Evolutionary conservation across 2,888 invertebrate species (phyloP), one percentile per base, ranked within the genome.

Genomic region (Prionchulus punctatus): DNA sequence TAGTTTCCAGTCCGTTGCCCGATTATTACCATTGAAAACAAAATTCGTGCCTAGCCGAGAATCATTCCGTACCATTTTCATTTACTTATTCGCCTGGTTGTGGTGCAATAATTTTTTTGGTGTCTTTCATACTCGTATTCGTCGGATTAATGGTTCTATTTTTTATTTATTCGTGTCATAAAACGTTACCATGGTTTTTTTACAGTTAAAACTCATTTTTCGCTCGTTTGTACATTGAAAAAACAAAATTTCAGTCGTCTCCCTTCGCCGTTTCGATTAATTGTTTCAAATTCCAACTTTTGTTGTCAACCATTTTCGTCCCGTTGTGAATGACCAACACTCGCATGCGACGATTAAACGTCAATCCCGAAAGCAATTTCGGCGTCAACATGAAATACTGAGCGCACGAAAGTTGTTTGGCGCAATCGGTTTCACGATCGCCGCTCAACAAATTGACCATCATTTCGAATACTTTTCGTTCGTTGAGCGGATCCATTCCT

Each of bases 401-500:
- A 2, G 65, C 64, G 54, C 64, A 64, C 1, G 61, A 58, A 31
- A 67, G 62, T 7, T 21, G 21, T n/a, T n/a, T n/a, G n/a, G n/a
- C n/a, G 50, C 26, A 7, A 50, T 4, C 50, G 18, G 30, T 4
- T 26, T 28, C 42, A 25, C 51, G 55, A 23, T 55, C 42, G 42
- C 60, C 61, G 36, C 60, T 61, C 49, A 67, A 61, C 48, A 63
- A 57, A 23, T 66, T 60, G 27, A 68, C 64, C 66, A 68, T 69
- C 47, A 69, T 63, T 43, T 68, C 64, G 58, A 68, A 67, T 28
- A 69, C 66, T 56, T 63, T 62, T 28, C 66, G 58, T 55, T 68
- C 68, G 54, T 68, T 68, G 3, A 60, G 61, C 27, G 66, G 64
- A 55, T 68, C 68, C 68, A 68, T 68, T 30, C 67, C 64, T 64